Conservation (phyloP, 2,797 vertebrate genomes). For the Sardinella longiceps region DNA sequence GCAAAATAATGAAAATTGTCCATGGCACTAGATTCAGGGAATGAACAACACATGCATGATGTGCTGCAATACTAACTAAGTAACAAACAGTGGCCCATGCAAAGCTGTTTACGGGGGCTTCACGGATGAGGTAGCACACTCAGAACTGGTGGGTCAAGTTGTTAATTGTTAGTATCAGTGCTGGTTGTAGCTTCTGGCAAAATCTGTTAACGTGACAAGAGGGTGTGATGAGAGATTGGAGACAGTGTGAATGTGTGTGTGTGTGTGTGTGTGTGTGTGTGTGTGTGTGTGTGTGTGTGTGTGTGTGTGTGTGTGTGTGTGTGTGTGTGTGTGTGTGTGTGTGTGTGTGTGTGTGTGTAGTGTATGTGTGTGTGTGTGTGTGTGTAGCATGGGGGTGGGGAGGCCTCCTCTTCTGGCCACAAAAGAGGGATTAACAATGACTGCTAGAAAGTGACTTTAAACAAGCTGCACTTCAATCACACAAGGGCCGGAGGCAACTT, state of each 20-base stretch:
- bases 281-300: not conserved
- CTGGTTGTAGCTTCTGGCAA: not conserved
- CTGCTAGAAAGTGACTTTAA: not conserved
- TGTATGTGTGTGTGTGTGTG: slow-evolving; percentile 2
- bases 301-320: not conserved
- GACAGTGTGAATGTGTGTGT: not conserved
- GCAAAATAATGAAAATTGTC: not conserved
- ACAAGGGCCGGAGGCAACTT: not conserved
- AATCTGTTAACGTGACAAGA: slow-evolving; percentile 48
- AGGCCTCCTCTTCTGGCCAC: not conserved
- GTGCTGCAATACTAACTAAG: no score
- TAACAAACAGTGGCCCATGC: not conserved
- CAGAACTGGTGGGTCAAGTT: slow-evolving; percentile 23
- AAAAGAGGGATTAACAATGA: not conserved
- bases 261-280: not conserved
- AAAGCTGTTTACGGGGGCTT: not conserved
- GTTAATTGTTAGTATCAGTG: slow-evolving; percentile 5
- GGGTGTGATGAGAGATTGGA: slow-evolving; percentile 34
- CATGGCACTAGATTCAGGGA: not conserved
- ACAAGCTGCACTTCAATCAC: not conserved
- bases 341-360: not conserved
- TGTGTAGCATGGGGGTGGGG: slow-evolving; percentile 32
- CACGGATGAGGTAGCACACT: not conserved
- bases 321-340: not conserved
- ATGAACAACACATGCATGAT: not conserved